Conservation (phyloP, 2,888 invertebrate genomes). For the Sthenelais limicola region DNA sequence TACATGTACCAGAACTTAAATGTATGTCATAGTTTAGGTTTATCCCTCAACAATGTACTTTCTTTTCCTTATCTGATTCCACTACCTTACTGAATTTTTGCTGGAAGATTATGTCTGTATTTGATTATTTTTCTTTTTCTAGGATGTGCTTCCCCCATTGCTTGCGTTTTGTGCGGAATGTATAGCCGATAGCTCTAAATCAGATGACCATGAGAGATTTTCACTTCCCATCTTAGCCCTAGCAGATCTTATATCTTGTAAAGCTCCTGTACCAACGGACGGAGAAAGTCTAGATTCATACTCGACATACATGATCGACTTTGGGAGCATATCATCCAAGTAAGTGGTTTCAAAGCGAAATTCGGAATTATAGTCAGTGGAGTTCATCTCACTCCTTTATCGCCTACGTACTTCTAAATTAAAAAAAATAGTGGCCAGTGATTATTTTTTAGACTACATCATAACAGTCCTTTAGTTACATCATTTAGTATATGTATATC, state of each 20-base stretch:
- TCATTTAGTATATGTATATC: too few species aligned
- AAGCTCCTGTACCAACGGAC: slow-evolving; percentile 77
- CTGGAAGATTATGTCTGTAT: neutral
- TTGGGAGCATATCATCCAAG: slow-evolving; percentile 46
- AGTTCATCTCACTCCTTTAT: too few species aligned
- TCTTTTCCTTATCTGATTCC: neutral
- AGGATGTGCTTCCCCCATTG: slow-evolving; percentile 65
- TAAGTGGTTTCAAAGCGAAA: slow-evolving; percentile 48
- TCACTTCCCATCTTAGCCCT: slow-evolving; percentile 77
- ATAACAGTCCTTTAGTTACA: too few species aligned
- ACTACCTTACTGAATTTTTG: neutral
- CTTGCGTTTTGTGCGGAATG: slow-evolving; percentile 55
- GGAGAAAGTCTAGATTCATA: neutral
- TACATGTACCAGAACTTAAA: too few species aligned
- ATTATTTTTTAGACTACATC: too few species aligned
- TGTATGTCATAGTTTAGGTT: neutral
- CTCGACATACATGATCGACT: slow-evolving; percentile 78
- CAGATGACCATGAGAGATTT: neutral
- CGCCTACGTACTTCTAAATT: too few species aligned
- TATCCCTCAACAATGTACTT: neutral
- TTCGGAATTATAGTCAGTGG: too few species aligned
- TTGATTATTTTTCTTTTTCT: neutral
- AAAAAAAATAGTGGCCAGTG: too few species aligned
- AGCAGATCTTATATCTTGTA: slow-evolving; percentile 79
- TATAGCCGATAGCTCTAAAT: neutral